Evolutionary conservation across 2,888 invertebrate species (phyloP).

Genomic region (Netelia melanura): DNA sequence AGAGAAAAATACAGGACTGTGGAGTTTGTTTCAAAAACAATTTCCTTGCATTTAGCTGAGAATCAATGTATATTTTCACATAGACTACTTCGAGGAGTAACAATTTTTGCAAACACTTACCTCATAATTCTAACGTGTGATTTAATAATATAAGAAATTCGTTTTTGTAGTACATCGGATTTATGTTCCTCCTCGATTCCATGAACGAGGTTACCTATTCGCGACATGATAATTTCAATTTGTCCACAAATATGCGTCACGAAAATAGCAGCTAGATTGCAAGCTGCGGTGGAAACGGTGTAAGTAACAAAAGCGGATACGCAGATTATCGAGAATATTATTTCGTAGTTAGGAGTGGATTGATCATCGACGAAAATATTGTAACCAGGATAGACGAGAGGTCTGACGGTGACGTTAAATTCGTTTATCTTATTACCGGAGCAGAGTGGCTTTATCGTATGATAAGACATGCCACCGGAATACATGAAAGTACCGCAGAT

Average conservation of each 20-base stretch:
- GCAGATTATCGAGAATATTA: conserved; percentile 70
- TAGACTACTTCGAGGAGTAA: too few species aligned
- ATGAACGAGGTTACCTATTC: conserved; percentile 54
- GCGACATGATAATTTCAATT: conserved; percentile 63
- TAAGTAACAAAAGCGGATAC: conserved; percentile 66
- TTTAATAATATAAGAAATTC: conserved; percentile 20
- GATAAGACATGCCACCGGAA: conserved; percentile 71
- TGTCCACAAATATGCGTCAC: conserved; percentile 73
- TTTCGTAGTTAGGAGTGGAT: conserved; percentile 71
- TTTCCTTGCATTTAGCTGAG: not conserved
- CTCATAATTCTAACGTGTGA: conserved; percentile 46
- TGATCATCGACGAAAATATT: conserved; percentile 66
- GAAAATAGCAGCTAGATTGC: conserved; percentile 69
- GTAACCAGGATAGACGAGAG: conserved; percentile 64
- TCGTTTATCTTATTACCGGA: conserved; percentile 52
- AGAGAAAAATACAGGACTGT: too few species aligned
- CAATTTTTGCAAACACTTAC: conserved; percentile 1
- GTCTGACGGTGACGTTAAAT: conserved; percentile 65
- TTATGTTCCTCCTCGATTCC: not conserved
- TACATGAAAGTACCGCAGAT: conserved; percentile 73
- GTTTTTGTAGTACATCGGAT: not conserved
- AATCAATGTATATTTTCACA: not conserved
- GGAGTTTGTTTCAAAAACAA: too few species aligned
- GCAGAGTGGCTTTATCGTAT: conserved; percentile 68
- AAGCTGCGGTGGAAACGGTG: conserved; percentile 65